Evolutionary conservation across 2,888 invertebrate species (phyloP), one percentile per base, ranked within the genome.

Genomic region (Lobophora halterata): DNA sequence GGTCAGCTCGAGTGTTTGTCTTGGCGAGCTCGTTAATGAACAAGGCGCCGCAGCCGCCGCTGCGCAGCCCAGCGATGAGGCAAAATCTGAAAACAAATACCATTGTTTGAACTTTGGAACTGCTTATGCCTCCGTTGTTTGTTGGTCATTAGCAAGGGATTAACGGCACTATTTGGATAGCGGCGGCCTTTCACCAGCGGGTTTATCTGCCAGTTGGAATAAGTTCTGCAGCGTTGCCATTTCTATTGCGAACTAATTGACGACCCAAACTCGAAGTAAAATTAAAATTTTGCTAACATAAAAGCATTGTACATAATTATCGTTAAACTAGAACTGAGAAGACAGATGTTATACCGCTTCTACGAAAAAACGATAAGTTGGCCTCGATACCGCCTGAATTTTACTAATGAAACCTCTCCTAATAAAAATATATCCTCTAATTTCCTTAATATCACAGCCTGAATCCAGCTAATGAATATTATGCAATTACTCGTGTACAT

Each of bases 61-160:
- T 12, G 73, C 65, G 40, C 83, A 85, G 34, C 63, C 58, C 37
- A 85, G 54, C 10, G 63, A 53, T 25, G 79, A 75, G 28, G 55
- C 59, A 52, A 74, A 82, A 67, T 72, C 81, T 83, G 79, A 27
- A 50, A 61, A 51, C 47, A 53, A 54, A 48, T 30, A 34, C 18
- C 34, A 31, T 46, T 48, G 51, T 45, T 39, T 40, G 30, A 45
- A 35, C 32, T 36, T 47, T 31, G 19, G 3, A 33, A 28, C 27
- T 37, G 33, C 33, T 33, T 25, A 25, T 3, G 18, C 24, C 17
- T 16, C 29, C 29, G 42, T 23, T 34, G 34, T 31, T 42, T 36
- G 29, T 26, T 14, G 19, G 38, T 29, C 37, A 30, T 42, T 42
- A 40, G 21, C 23, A 28, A 30, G 14, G 29, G 33, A 33, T 48